Base-by-base conservation (phyloP, 2,888 invertebrate genomes). In the Mimachlamys varia region DNA sequence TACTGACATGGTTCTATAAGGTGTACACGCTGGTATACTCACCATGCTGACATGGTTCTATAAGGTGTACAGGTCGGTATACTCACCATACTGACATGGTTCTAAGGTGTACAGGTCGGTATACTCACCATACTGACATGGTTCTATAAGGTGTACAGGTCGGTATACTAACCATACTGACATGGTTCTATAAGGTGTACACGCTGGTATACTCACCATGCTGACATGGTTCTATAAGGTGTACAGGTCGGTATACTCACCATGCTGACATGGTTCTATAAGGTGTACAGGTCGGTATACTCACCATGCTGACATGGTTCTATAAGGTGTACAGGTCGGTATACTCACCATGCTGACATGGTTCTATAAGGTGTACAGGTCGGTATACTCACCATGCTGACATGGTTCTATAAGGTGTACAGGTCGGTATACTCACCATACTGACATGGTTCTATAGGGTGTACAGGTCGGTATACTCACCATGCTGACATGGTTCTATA, bases 21-120 rank as follows among this genome's bases (percentile, higher is more conserved):
- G n/a, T n/a, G n/a, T n/a, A n/a, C n/a, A n/a, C n/a, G n/a, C n/a
- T n/a, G 53, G 1, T 4, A 27, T 38, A 95, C 98, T 97, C 97
- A 98, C 98, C 98, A 94, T 98, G 98, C 97, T 99, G 98, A 97
- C 98, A 98, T 93, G 98, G n/a, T n/a, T n/a, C n/a, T n/a, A n/a
- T n/a, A n/a, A n/a, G n/a, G n/a, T n/a, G n/a, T n/a, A n/a, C n/a
- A n/a, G 53, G 19, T 17, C 12, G 53, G 1, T 4, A 27, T 38
- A 95, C 98, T 97, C 97, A 98, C 98, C 98, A 94, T 98, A 98
- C 97, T 99, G 98, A 97, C 98, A 98, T 93, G 98, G n/a, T n/a
- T n/a, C 98, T 90, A 98, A 97, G 90, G 98, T 98, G 50, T n/a
- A n/a, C n/a, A n/a, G 53, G 19, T 17, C 12, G 53, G 1, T 4